Percentiles rank a stretch among this genome's conserved stretches.
These are phyloP conservation scores for Drosophila tripunctata DNA, from an alignment of 2,888 invertebrate species.

Conservation along the genomic window DNA sequence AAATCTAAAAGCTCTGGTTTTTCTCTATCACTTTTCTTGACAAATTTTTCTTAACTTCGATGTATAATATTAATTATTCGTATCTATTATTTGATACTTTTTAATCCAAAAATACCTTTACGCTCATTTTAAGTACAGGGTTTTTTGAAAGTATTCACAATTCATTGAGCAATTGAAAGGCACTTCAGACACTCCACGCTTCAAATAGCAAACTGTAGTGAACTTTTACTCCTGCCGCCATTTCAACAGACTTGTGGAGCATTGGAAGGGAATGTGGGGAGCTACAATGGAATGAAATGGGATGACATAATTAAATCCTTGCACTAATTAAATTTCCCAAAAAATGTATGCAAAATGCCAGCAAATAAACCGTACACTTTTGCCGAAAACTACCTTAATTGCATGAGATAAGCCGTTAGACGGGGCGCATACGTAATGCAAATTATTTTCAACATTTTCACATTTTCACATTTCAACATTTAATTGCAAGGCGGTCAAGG, in stretches of 20 bases:
- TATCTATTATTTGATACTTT: no score
- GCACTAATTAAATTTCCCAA: slow-evolving; percentile 81
- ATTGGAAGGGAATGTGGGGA: not conserved
- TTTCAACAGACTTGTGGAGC: slow-evolving; percentile 9
- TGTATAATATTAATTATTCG: no score
- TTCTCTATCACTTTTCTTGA: no score
- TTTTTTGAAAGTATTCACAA: no score
- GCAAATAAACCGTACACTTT: slow-evolving; percentile 61
- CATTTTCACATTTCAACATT: no score
- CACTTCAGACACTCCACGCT: slow-evolving; percentile 21
- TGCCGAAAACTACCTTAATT: slow-evolving; percentile 82
- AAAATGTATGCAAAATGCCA: slow-evolving; percentile 66
- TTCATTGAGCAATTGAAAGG: slow-evolving; percentile 71
- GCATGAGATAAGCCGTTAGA: slow-evolving; percentile 77
- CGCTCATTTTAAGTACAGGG: no score
- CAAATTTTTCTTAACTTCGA: no score
- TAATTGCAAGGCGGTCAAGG: slow-evolving; percentile 61
- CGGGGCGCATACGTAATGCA: slow-evolving; percentile 76
- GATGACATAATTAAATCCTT: slow-evolving; percentile 83
- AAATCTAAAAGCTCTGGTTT: no score
- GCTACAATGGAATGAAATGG: not conserved
- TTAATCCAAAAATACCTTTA: no score
- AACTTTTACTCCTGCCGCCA: not conserved
- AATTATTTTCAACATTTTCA: slow-evolving; percentile 78
- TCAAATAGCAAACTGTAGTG: not conserved